A percentile compares a stretch with the other conserved stretches of the same genome.
These are phyloP conservation scores for Leptopilina clavipes DNA, from an alignment of 1,140 invertebrate genomes.

Conservation along the genomic window DNA sequence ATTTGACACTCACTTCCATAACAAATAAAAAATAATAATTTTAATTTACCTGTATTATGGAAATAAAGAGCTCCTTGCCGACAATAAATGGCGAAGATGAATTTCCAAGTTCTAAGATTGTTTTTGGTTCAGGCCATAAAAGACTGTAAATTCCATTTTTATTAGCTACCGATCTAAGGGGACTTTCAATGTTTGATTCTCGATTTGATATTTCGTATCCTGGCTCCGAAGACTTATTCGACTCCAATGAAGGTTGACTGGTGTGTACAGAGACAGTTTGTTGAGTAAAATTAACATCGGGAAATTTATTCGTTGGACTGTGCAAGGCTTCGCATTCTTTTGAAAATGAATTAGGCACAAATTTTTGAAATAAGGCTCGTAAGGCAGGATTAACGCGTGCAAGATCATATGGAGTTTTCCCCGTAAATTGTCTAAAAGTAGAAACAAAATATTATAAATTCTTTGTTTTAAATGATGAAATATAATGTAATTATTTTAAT, in stretches of 20 bases:
- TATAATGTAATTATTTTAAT: neutral
- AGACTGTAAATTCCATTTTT: conserved; percentile 68
- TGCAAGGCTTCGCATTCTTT: conserved; percentile 66
- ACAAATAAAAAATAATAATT: conserved; percentile 25
- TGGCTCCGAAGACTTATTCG: conserved; percentile 67
- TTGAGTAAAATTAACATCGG: conserved; percentile 64
- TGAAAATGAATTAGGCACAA: conserved; percentile 56
- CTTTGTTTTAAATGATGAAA: neutral
- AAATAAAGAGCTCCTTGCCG: conserved; percentile 73
- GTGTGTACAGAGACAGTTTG: conserved; percentile 66
- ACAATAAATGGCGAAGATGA: conserved; percentile 73
- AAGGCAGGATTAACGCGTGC: conserved; percentile 73
- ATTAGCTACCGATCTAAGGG: conserved; percentile 52
- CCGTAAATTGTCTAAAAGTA: conserved; percentile 71
- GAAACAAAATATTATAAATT: neutral
- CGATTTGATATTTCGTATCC: conserved; percentile 62
- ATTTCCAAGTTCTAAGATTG: conserved; percentile 75
- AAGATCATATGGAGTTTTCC: conserved; percentile 73
- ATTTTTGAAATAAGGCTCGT: conserved; percentile 68
- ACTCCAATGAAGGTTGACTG: conserved; percentile 70
- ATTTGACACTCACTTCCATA: too few species aligned
- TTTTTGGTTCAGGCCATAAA: conserved; percentile 80
- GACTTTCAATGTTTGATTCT: conserved; percentile 64
- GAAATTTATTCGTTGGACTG: conserved; percentile 56
- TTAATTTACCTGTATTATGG: conserved; percentile 69